Base-by-base conservation (phyloP, 2,888 invertebrate species). In the Lasioglossum villosulum region DNA sequence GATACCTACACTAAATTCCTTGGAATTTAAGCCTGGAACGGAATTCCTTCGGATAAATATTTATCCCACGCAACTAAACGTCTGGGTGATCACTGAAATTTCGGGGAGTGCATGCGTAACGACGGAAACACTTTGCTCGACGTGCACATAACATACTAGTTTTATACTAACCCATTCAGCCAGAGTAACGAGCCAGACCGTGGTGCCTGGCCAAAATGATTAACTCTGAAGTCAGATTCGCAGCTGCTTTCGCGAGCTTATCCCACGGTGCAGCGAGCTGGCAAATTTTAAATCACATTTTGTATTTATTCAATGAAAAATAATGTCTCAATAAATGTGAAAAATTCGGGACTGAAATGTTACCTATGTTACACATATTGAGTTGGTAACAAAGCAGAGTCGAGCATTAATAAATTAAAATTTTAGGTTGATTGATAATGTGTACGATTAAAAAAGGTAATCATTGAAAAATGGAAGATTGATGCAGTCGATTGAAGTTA, bases 1-100 rank as follows among this genome's bases (percentile, higher is more conserved):
- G 45, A 84, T 45, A 16, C 45, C 45, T 45, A 52, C 42, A n/a
- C 78, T 78, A 84, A 78, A 84, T 84, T 71, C 66, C 45, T n/a
- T 10, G 19, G 66, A 37, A 78, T 84, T 84, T 84, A 72, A 63
- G 59, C 27, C 30, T 27, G 59, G 27, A 30, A 63, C 59, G 27
- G 27, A 30, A 63, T 63, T 63, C 59, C 27, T 30, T 63, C 27
- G 14, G 5, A 30, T 56, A 27, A 71, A 66, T 78, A 14, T 66
- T n/a, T 30, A 68, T 39, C 34, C 42, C 8, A 34, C 34, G 8
- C 39, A 34, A n/a, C 52, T 6, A 71, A 68, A 52, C 37, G 48
- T 75, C 63, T 27, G 56, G 5, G 45, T 63, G 71, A 75, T 84
- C 45, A 23, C 37, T 19, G 37, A 30, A 19, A 75, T 74, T 73